phyloP scores from a whole-genome alignment of 2,888 invertebrate genomes.

The Caenorhabditis drosophilae region DNA sequence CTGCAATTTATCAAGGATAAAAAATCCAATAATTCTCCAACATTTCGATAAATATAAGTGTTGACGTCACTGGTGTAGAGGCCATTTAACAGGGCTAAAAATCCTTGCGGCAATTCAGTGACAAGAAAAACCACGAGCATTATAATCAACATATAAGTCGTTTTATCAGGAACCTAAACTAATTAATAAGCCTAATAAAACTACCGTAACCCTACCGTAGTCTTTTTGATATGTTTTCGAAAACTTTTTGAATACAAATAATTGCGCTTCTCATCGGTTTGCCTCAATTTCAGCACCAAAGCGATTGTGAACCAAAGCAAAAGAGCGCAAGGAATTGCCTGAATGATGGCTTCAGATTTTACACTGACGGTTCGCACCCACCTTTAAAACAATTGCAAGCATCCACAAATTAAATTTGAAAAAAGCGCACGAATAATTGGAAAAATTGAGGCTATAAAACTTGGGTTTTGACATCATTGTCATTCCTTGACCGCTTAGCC shows the following conservation, averaged over 20 bases:
- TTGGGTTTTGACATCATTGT: conserved; percentile 7
- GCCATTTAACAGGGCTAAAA: conserved; percentile 57
- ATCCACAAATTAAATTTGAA: conserved; percentile 62
- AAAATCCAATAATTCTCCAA: conserved; percentile 58
- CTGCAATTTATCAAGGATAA: conserved; percentile 60
- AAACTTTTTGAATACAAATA: conserved; percentile 64
- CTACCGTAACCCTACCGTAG: conserved; percentile 40
- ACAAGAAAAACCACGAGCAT: conserved; percentile 58
- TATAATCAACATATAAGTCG: conserved; percentile 58
- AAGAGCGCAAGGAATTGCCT: conserved; percentile 56
- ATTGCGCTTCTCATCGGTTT: conserved; percentile 57
- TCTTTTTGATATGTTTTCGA: conserved; percentile 59
- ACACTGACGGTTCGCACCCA: conserved; percentile 1
- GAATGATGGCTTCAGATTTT: neutral
- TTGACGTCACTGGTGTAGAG: conserved; percentile 54
- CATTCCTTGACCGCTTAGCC: conserved; percentile 21
- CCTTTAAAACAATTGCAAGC: conserved; percentile 56
- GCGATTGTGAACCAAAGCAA: conserved; percentile 59
- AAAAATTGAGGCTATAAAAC: conserved; percentile 39
- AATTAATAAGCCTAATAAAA: neutral
- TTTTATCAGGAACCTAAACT: conserved; percentile 45
- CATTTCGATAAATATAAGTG: conserved; percentile 54
- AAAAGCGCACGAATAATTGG: conserved; percentile 50
- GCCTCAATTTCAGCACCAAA: conserved; percentile 52
- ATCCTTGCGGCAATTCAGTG: conserved; percentile 59